A percentile compares a stretch with the other conserved stretches of the same genome.
These are phyloP conservation scores for Chrysolina haemoptera DNA, from an alignment of 2,888 invertebrate genomes.

Conservation along the genomic window DNA sequence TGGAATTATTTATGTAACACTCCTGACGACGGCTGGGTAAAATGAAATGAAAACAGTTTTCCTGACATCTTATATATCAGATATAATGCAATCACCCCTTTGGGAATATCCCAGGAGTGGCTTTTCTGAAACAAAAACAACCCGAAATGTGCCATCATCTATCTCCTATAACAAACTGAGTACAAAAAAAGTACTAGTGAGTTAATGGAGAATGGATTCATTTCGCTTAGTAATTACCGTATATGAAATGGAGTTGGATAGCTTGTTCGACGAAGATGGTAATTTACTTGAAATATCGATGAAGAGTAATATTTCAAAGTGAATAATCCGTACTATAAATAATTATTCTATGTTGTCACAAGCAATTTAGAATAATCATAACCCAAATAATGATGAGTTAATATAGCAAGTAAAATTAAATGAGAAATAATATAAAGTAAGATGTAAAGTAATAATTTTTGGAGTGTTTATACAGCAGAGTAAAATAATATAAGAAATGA, in stretches of 20 bases:
- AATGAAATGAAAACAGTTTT: slow-evolving; percentile 33
- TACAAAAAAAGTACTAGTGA: slow-evolving; percentile 9
- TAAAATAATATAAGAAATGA: too few species aligned
- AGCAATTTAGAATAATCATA: not conserved
- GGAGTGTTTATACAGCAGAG: too few species aligned
- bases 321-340: too few species aligned
- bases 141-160: not conserved
- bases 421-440: too few species aligned
- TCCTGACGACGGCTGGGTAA: slow-evolving; percentile 6
- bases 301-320: not conserved
- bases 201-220: not conserved
- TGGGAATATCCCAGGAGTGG: slow-evolving; percentile 12
- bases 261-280: not conserved
- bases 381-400: too few species aligned
- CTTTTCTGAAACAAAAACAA: slow-evolving; percentile 22
- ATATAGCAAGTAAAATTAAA: too few species aligned
- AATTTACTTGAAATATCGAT: not conserved
- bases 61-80: slow-evolving; percentile 21
- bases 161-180: slow-evolving; percentile 9
- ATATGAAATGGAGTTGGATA: not conserved
- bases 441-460: too few species aligned
- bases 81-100: slow-evolving; percentile 23
- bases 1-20: slow-evolving; percentile 4
- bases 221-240: not conserved
- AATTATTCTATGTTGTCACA: too few species aligned